Conservation (phyloP, 2,888 invertebrate species). For the Arrhopalites spinosus region DNA sequence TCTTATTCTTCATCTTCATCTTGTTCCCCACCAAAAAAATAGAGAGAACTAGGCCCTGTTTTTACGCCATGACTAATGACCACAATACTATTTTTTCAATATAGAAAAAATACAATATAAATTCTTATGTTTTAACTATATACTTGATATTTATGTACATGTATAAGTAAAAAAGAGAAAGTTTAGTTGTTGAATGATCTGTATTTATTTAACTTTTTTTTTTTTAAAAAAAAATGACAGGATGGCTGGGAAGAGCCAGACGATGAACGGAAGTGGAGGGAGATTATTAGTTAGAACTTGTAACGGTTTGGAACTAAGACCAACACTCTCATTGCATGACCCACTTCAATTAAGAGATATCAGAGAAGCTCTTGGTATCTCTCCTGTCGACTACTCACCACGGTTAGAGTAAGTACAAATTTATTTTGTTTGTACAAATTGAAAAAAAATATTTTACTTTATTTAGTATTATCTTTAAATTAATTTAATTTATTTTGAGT, state of each 20-base stretch:
- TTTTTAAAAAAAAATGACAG: constrained; percentile 30
- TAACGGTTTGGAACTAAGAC: constrained; percentile 74
- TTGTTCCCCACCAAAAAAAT: no score
- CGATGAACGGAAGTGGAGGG: constrained; percentile 47
- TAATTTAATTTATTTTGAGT: no score
- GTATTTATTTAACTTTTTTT: neutral
- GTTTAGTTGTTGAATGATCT: neutral
- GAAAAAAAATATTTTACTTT: no score
- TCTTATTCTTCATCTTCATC: no score
- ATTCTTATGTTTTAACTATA: no score
- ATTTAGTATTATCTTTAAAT: no score
- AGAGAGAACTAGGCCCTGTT: no score
- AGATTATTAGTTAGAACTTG: constrained; percentile 74
- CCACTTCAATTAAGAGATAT: constrained; percentile 55
- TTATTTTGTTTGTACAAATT: no score
- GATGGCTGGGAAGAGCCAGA: constrained; percentile 53
- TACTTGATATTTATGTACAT: no score
- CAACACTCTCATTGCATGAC: constrained; percentile 55
- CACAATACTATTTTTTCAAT: no score
- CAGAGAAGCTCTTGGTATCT: constrained; percentile 54
- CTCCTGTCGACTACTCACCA: constrained; percentile 55
- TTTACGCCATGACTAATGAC: no score
- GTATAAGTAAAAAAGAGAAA: neutral
- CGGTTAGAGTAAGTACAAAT: constrained; percentile 41
- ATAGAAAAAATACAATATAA: no score